Base-by-base conservation (phyloP, 2,113 vertebrate genomes). In the Hirundichthys speculiger region DNA sequence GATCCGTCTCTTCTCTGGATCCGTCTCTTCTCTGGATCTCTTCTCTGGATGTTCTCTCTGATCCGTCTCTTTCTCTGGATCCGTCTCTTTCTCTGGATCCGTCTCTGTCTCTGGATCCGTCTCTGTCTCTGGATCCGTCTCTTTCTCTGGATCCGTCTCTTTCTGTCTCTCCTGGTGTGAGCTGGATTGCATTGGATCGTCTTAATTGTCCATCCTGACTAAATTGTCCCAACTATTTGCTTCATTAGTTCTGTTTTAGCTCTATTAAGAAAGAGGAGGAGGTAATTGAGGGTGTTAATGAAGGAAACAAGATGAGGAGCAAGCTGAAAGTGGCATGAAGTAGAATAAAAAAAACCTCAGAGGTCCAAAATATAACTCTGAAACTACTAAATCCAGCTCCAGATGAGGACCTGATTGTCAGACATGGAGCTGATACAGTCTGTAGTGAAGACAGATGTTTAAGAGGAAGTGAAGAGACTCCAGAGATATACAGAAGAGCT, bases 221-320 rank as follows among this genome's bases (percentile, higher is more conserved):
- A 86, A 88, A 90, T 86, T 87, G 90, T 88, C 83, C 89, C 88
- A 85, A 90, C 90, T 91, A 87, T 79, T 85, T 84, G 86, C 86
- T 86, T 91, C 91, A 92, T 93, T 92, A 92, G 85, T 77, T 68
- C 49, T 42, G 48, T 73, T 67, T 88, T 86, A 89, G 89, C 87
- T 83, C 88, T 80, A 90, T 91, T 90, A 90, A 58, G 77, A 66
- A 58, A 58, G 70, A 75, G 73, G 70, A 77, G 80, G 43, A 22
- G 24, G 69, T 83, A 80, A 87, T 82, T 83, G 79, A 68, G 79
- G 71, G 76, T 69, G 78, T 84, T 90, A 91, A 90, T 89, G 84
- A 80, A 66, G 68, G 74, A 45, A 75, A 61, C 58, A 75, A 50
- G 77, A 66, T 69, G 62, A 74, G 72, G 25, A 67, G 25, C 56